Evolutionary conservation across 2,888 invertebrate genomes (phyloP), one percentile per base, ranked within the genome.

Genomic region (Ophion slaviceki): DNA sequence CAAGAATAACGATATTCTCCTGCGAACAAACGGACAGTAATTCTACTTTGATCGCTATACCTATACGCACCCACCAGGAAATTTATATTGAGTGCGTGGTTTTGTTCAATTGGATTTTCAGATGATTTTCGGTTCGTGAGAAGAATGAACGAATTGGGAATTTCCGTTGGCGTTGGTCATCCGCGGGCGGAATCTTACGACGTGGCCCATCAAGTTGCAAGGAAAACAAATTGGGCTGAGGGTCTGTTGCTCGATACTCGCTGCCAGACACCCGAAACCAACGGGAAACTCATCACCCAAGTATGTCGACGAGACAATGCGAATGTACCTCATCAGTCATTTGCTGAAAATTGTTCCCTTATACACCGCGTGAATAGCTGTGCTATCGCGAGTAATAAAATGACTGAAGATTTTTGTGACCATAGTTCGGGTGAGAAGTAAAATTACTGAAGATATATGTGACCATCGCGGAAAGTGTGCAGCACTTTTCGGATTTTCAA

Each of bases 171-270:
- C n/a, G 81, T 92, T 59, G 71, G 86, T 2, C 86, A 88, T 61
- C 87, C 89, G 11, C 86, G 71, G 3, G 32, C 78, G 8, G 79
- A 87, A 24, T 57, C 24, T 71, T 82, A 67, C 11, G 84, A 89
- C 72, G 86, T 89, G 40, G 61, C 89, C 0, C 72, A 88, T 5
- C 83, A 89, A 45, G 87, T 91, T n/a, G 75, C 88, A 66, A 86
- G 84, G 11, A 88, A 84, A 40, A 84, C 83, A 45, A 76, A 88
- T 45, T 87, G 89, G 82, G 82, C 79, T 7, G 61, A 90, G 0
- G 92, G 92, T 11, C 82, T 92, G n/a, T 84, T 91, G 24, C 81
- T 92, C 24, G 92, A 92, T 74, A 76, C 90, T 7, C 88, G 90
- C 76, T 92, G 92, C 76, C 78, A 77, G 61, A 36, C 85, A 17